Evolutionary conservation across 2,888 invertebrate species (phyloP), one percentile per base, ranked within the genome.

Genomic region (Troides oblongomaculatus): DNA sequence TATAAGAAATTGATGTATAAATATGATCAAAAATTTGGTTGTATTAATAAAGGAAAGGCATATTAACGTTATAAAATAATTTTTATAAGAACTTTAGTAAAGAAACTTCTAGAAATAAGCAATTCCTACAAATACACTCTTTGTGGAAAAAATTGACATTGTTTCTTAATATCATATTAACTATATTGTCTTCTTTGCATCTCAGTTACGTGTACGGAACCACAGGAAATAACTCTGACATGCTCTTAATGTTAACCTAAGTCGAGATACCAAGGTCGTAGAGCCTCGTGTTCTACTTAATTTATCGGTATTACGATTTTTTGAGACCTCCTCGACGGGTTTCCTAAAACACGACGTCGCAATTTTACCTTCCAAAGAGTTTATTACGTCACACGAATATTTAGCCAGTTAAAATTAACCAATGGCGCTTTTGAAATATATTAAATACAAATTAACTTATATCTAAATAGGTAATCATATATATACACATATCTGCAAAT

Each of bases 221-320:
- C 50, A 14, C 14, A 14, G 10, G 18, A 50, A 50, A 50, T 14
- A 50, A 50, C 17, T 17, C 50, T 18, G 17, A 18, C 50, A 21
- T 21, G 57, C 21, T 21, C 23, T 57, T 57, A 57, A 57, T 21
- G 57, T 5, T 21, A 23, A 18, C n/a, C n/a, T 21, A 43, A 62
- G 39, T 17, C 39, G 56, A n/a, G 23, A 17, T 56, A 62, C 39
- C 66, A 67, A 67, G 67, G 67, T 12, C 57, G 56, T 18, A 6
- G 67, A 18, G 39, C 53, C 6, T 57, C 56, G 46, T 39, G 60
- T 66, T 60, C 60, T 8, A 62, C 67, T 62, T 67, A 17, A 61
- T 62, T 57, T 39, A 62, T 62, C 7, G 36, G 43, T 67, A 62
- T 56, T 62, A 62, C 60, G 30, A 53, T 53, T 66, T 66, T 30